Evolutionary conservation across 2,113 vertebrate genomes (phyloP), one percentile per base, ranked within the genome.

Genomic region (Cebus imitator): DNA sequence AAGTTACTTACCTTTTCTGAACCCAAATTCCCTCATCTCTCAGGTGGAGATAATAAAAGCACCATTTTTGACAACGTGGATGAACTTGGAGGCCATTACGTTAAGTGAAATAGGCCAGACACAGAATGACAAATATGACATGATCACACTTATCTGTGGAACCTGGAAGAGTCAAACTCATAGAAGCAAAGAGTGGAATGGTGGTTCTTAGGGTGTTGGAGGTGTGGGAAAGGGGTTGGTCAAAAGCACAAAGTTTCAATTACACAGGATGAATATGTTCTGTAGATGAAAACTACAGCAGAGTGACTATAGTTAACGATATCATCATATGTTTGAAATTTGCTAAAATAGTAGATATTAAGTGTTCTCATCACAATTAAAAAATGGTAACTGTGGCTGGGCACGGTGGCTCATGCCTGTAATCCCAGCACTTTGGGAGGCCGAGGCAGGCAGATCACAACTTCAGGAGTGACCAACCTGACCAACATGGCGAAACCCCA

Each of bases 391-490:
- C 21, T 40, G n/a, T 52, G 58, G 23, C 23, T 0, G 9, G 1
- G 58, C 9, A 0, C 4, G 1, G 58, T 61, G 58, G 58, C 58
- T 61, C 58, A 27, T 11, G 4, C 58, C 58, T 27, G 23, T 61
- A 25, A 61, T 61, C 58, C 23, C 58, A 61, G 58, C 58, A 61
- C 58, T 61, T 61, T 5, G 10, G 23, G 58, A 61, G 58, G 4
- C 4, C 23, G 23, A 61, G 58, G 58, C 0, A 0, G 58, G 23
- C 0, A 0, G 58, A 27, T 27, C 58, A 27, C 58, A 0, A 61
- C 23, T 4, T 61, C 58, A 61, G 58, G 23, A 27, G 4, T 25
- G 58, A 61, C 23, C 10, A 61, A 11, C 58, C 23, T 61, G 58
- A 25, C 58, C 25, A 61, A 61, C 4, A 0, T 2, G 10, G 9